Percentiles rank a stretch among this genome's conserved stretches.
Evolutionary conservation across 2,888 invertebrate species (phyloP).

Genomic region (Synergus japonicus): DNA sequence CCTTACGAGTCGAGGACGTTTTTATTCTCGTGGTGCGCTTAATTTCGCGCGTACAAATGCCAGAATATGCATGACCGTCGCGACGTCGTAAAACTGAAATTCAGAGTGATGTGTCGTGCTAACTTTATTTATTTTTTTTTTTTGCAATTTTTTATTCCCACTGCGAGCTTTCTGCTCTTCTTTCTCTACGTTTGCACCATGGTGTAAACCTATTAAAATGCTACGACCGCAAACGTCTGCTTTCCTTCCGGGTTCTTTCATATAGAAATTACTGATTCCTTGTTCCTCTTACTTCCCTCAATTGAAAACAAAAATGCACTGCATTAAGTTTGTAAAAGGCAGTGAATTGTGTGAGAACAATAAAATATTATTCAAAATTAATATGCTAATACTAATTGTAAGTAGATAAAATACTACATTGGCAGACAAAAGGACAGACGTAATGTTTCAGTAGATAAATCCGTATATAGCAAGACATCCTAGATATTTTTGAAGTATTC

Average conservation of each 20-base stretch:
- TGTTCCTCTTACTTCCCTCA: background rate
- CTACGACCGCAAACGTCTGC: constrained; percentile 59
- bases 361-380: background rate
- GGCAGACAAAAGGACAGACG: no score
- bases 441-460: no score
- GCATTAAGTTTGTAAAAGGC: background rate
- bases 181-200: constrained; percentile 25
- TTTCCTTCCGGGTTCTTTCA: constrained; percentile 48
- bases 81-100: constrained; percentile 38
- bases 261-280: background rate
- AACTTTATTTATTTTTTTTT: constrained; percentile 14
- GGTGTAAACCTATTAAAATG: constrained; percentile 62
- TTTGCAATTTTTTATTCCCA: constrained; percentile 14
- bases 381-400: no score
- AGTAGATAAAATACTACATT: no score
- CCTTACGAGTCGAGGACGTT: constrained; percentile 57
- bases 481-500: no score
- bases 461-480: no score
- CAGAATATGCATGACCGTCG: constrained; percentile 64
- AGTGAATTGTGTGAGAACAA: no score
- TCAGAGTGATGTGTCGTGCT: constrained; percentile 27
- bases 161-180: constrained; percentile 5
- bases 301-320: background rate
- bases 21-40: constrained; percentile 63
- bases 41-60: constrained; percentile 64